Conservation (phyloP, 2,113 vertebrate species). For the Varanus komodoensis region DNA sequence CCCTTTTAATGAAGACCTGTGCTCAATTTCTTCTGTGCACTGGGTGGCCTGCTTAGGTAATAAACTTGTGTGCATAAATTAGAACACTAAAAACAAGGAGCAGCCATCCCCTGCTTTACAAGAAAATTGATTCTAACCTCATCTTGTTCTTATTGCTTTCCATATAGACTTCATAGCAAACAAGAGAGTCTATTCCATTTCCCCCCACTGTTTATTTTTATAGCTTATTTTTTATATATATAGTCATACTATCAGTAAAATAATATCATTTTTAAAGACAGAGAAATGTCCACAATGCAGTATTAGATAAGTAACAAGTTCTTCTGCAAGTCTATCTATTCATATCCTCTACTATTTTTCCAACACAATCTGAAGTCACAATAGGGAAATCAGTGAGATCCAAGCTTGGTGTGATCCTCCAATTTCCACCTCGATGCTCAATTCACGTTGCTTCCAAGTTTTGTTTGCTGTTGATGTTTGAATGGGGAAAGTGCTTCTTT, state of each 20-base stretch:
- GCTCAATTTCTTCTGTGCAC: slow-evolving; percentile 17
- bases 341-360: not conserved
- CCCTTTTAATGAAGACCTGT: slow-evolving; percentile 23
- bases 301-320: not conserved
- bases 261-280: not conserved
- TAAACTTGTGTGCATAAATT: not conserved
- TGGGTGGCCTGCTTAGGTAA: not conserved
- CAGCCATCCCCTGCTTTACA: not conserved
- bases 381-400: not conserved
- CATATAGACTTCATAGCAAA: slow-evolving; percentile 4
- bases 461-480: not conserved
- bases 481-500: not conserved
- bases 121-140: not conserved
- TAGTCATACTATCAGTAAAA: not conserved
- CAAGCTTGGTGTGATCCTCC: too few relatives aligned
- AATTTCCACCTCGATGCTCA: too few relatives aligned
- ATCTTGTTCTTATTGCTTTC: not conserved
- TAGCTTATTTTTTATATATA: not conserved
- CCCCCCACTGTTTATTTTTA: not conserved
- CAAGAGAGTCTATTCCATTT: not conserved
- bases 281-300: not conserved
- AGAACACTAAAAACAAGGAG: slow-evolving; percentile 11
- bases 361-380: not conserved
- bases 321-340: not conserved
- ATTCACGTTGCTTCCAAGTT: too few relatives aligned